Conservation (phyloP, 2,888 invertebrate genomes). For the Caenorhabditis angaria region DNA sequence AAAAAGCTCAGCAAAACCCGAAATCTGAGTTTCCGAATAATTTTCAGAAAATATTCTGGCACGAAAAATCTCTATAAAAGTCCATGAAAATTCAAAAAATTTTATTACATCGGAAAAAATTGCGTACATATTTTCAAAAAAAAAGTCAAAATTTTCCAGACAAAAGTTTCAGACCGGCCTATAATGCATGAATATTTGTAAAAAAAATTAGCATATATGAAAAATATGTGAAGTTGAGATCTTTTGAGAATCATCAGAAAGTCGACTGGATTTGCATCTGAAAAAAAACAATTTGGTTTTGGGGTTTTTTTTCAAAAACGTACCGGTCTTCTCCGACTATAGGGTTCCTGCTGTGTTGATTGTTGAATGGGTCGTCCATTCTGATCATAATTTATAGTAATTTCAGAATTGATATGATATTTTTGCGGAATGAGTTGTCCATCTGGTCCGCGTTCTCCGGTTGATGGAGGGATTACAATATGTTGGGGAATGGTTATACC, state of each 20-base stretch:
- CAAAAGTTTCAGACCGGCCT: not conserved
- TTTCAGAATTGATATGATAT: constrained; percentile 71
- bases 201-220: not conserved
- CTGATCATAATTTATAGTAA: constrained; percentile 70
- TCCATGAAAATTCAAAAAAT: not conserved
- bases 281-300: constrained; percentile 6
- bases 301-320: constrained; percentile 5
- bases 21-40: constrained; percentile 5
- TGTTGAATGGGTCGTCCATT: constrained; percentile 32
- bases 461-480: constrained; percentile 68
- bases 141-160: not conserved
- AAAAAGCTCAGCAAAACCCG: not conserved
- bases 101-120: constrained; percentile 3
- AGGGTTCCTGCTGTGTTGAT: constrained; percentile 14
- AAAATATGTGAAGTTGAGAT: not conserved
- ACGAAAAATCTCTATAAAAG: constrained; percentile 1
- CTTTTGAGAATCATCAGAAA: constrained; percentile 15
- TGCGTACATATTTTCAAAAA: not conserved
- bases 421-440: constrained; percentile 62
- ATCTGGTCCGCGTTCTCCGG: constrained; percentile 57
- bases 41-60: not conserved
- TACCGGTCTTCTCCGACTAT: constrained; percentile 22
- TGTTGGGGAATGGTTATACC: constrained; percentile 69
- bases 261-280: constrained; percentile 40
- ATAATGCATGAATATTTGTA: not conserved